Conservation (phyloP, 2,888 invertebrate species). For the Agrochola circellaris region DNA sequence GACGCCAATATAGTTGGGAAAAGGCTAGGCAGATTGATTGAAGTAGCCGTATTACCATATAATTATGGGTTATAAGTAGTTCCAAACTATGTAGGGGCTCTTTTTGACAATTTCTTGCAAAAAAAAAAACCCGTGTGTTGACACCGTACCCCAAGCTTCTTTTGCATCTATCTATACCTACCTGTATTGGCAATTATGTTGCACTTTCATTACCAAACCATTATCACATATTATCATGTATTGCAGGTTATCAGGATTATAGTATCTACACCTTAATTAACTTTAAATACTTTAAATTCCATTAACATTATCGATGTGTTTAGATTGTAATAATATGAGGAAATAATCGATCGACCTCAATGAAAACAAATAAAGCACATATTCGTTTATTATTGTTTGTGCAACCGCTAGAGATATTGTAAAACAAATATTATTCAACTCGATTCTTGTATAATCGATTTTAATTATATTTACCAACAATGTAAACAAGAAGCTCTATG, state of each 20-base stretch:
- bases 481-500: constrained; percentile 17
- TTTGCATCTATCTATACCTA: too few relatives aligned
- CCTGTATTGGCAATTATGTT: background rate
- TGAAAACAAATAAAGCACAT: constrained; percentile 34
- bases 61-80: background rate
- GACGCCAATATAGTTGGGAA: too few relatives aligned
- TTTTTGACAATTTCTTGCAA: too few relatives aligned
- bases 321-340: constrained; percentile 27
- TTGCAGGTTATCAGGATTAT: constrained; percentile 24
- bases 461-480: constrained; percentile 17
- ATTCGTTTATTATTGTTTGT: constrained; percentile 52
- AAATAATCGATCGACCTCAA: constrained; percentile 51
- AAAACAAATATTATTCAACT: constrained; percentile 29
- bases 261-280: constrained; percentile 15
- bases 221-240: constrained; percentile 24
- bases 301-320: constrained; percentile 22
- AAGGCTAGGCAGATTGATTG: too few relatives aligned
- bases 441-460: background rate
- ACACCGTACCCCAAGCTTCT: background rate
- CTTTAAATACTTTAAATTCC: constrained; percentile 24
- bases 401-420: constrained; percentile 23
- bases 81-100: background rate
- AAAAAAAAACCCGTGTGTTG: background rate
- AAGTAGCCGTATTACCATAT: background rate
- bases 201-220: background rate